phyloP scores from a whole-genome alignment of 2,113 vertebrate genomes.

The Chlorodrepanis virens region DNA sequence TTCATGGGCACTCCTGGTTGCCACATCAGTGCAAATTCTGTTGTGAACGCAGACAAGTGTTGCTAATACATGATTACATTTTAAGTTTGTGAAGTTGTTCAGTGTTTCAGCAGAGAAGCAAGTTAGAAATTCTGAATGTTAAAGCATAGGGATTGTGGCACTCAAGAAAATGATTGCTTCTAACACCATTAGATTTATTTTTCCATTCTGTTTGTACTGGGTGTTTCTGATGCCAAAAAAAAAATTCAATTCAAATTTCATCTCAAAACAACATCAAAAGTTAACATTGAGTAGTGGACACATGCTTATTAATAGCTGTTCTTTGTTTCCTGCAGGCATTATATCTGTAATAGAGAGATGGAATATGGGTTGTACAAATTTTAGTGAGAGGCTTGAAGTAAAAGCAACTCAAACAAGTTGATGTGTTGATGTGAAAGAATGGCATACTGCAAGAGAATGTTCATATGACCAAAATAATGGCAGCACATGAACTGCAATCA shows the following conservation, averaged over 20 bases:
- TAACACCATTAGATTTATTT: not conserved
- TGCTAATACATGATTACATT: not conserved
- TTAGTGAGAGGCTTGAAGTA: not conserved
- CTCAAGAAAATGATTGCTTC: not conserved
- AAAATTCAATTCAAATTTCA: not conserved
- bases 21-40: rapidly evolving
- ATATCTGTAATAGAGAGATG: not conserved
- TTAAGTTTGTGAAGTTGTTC: not conserved
- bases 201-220: not conserved
- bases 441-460: not conserved
- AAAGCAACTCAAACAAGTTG: not conserved
- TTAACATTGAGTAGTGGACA: not conserved
- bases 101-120: not conserved
- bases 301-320: not conserved
- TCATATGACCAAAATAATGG: not conserved
- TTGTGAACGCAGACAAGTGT: not conserved
- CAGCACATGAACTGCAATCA: not conserved
- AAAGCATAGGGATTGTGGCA: not conserved
- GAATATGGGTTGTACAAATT: not conserved
- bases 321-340: not conserved
- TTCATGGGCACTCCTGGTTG: not conserved
- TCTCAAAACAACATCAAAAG: not conserved
- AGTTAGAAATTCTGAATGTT: not conserved
- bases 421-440: not conserved
- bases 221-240: not conserved